A percentile compares a stretch with the other conserved stretches of the same genome.
These are phyloP conservation scores for Numenius phaeopus DNA, from an alignment of 2,797 vertebrate species.

Conservation along the genomic window DNA sequence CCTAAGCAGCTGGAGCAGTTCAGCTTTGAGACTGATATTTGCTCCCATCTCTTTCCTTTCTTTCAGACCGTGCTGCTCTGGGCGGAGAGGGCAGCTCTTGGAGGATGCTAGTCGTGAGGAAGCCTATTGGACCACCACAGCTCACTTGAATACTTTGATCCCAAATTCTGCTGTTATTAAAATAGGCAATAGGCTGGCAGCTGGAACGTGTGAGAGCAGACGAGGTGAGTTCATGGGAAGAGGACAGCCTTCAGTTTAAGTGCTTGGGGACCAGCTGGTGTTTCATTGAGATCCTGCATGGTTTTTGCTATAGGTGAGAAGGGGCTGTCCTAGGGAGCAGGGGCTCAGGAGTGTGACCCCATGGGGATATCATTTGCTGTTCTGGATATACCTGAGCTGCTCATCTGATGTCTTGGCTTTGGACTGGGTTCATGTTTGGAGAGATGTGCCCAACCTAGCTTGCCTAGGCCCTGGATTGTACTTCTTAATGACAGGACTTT, in stretches of 20 bases:
- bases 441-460: not conserved
- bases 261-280: not conserved
- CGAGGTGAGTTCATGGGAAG: not conserved
- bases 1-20: not conserved
- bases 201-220: not conserved
- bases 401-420: not conserved
- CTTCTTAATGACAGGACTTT: not conserved
- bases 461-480: not conserved
- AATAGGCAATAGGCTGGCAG: not conserved
- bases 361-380: not conserved
- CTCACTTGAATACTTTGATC: not conserved
- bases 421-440: not conserved
- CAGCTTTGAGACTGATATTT: not conserved
- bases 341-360: not conserved
- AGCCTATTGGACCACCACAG: not conserved
- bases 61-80: constrained; percentile 25
- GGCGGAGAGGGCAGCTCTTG: constrained; percentile 8
- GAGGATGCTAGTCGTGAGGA: not conserved
- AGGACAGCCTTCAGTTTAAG: not conserved
- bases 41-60: not conserved
- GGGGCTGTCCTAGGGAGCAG: not conserved
- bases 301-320: not conserved
- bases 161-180: not conserved
- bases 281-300: not conserved
- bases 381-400: not conserved